phyloP scores from a whole-genome alignment of 1,140 invertebrate genomes.

The Lepidotrigona ventralis region DNA sequence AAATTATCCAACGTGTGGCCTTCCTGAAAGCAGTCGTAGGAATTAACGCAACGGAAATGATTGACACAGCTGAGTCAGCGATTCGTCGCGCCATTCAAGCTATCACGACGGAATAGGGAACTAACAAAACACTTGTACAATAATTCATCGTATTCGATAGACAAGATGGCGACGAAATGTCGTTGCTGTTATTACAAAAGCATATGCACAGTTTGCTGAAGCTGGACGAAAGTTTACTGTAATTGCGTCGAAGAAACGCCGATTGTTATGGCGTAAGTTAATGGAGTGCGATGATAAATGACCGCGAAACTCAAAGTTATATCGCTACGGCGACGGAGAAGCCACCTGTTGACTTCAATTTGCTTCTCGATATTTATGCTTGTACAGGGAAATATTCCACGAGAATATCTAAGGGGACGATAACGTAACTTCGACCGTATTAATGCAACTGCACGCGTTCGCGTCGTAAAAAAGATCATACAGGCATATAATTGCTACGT shows the following conservation, averaged over 20 bases:
- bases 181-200: slow-evolving; percentile 49
- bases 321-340: slow-evolving; percentile 16
- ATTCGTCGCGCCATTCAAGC: slow-evolving; percentile 51
- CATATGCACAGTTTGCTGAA: slow-evolving; percentile 17
- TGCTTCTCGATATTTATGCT: slow-evolving; percentile 49
- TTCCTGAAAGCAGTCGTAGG: not conserved
- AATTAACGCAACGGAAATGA: slow-evolving; percentile 32
- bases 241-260: slow-evolving; percentile 53
- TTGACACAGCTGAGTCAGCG: slow-evolving; percentile 54
- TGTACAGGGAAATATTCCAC: slow-evolving; percentile 31
- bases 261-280: slow-evolving; percentile 57
- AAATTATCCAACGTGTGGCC: slow-evolving; percentile 1
- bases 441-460: not conserved
- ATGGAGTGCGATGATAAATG: slow-evolving; percentile 53
- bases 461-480: slow-evolving; percentile 1
- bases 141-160: slow-evolving; percentile 45
- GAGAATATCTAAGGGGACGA: not conserved
- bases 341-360: slow-evolving; percentile 58
- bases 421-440: slow-evolving; percentile 21
- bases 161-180: slow-evolving; percentile 19
- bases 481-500: slow-evolving; percentile 1
- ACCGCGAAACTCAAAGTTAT: slow-evolving; percentile 52
- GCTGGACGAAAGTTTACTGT: slow-evolving; percentile 41
- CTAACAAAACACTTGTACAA: slow-evolving; percentile 47
- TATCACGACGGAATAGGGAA: slow-evolving; percentile 35